phyloP scores from a whole-genome alignment of 2,888 invertebrate genomes.

The Idaea straminata region DNA sequence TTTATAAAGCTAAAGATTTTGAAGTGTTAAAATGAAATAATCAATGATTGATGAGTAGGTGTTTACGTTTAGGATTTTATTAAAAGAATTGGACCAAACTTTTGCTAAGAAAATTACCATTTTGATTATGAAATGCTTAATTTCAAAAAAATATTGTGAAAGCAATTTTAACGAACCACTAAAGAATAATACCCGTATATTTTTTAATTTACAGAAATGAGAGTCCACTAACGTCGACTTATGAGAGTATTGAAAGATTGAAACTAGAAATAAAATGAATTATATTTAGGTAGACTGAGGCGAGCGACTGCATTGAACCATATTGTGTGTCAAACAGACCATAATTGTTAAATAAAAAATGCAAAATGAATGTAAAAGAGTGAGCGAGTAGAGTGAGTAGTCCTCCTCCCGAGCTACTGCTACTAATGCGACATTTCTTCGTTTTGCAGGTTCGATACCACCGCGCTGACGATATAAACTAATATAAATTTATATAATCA shows the following conservation, averaged over 20 bases:
- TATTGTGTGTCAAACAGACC: background rate
- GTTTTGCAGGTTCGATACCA: slow-evolving; percentile 59
- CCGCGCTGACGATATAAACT: slow-evolving; percentile 46
- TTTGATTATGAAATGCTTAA: background rate
- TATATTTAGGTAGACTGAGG: background rate
- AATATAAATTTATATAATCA: slow-evolving; percentile 42
- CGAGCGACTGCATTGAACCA: background rate
- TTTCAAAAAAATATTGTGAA: background rate
- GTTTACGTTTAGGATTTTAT: background rate
- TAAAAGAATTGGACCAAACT: background rate
- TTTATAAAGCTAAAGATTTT: no score
- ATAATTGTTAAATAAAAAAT: background rate
- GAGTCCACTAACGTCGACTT: background rate
- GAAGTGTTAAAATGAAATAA: background rate
- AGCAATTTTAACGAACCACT: background rate
- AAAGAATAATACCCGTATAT: background rate
- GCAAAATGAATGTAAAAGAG: slow-evolving; percentile 1
- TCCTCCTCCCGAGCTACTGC: background rate
- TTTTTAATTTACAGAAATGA: slow-evolving; percentile 1
- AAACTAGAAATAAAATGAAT: background rate
- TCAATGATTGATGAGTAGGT: background rate
- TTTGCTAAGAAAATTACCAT: background rate
- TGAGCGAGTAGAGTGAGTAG: background rate
- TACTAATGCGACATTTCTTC: slow-evolving; percentile 57
- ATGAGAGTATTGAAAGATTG: background rate